Conservation (phyloP, 2,797 vertebrate genomes). For the Loris lydekkerianus region DNA sequence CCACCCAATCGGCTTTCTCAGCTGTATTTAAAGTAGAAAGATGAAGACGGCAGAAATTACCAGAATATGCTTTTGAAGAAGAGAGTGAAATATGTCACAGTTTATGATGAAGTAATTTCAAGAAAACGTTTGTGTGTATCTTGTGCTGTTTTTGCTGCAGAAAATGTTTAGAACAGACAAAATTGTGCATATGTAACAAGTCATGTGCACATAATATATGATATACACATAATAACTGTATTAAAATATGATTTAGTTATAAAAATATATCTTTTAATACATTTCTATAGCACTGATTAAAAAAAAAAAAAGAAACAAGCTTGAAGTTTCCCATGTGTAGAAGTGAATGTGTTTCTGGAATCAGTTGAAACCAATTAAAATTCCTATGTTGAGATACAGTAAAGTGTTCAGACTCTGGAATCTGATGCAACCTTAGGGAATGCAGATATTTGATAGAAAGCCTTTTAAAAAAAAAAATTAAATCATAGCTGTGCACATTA, state of each 20-base stretch:
- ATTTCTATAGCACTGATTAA: neutral
- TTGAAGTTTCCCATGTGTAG: neutral
- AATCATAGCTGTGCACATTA: too few relatives aligned
- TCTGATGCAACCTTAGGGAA: neutral
- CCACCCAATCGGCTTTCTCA: slow-evolving; percentile 41
- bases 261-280: neutral
- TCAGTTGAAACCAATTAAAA: neutral
- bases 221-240: neutral
- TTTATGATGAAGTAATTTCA: slow-evolving; percentile 59
- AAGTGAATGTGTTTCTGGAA: neutral
- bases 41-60: slow-evolving; percentile 14
- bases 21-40: slow-evolving; percentile 54
- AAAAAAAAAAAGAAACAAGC: neutral
- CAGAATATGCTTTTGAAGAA: slow-evolving; percentile 51
- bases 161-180: neutral
- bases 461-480: neutral
- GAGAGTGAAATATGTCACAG: neutral
- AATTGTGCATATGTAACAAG: neutral
- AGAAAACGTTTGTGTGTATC: neutral
- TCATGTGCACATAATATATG: neutral
- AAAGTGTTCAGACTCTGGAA: neutral
- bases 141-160: neutral
- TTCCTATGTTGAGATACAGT: neutral
- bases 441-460: neutral
- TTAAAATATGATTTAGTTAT: neutral